A percentile compares a stretch with the other conserved stretches of the same genome.
phyloP scores from a whole-genome alignment of 2,888 invertebrate species.

The Agonopterix heracliana region DNA sequence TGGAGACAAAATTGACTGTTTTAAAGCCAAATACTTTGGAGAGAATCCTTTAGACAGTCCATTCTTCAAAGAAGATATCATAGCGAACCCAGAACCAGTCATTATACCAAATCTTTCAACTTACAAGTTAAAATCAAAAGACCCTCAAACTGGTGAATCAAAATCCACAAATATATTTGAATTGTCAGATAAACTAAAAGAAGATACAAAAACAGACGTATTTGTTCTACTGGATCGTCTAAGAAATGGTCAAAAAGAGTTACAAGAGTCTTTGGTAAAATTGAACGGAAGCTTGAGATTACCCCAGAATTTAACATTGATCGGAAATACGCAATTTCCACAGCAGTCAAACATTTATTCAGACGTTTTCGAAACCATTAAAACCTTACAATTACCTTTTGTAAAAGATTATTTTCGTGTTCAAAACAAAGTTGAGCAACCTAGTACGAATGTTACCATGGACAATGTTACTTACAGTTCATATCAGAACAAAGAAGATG shows the following conservation, averaged over 20 bases:
- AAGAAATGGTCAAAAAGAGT: conserved; percentile 20
- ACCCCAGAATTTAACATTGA: conserved; percentile 7
- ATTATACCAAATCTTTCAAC: conserved; percentile 28
- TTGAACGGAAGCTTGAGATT: conserved; percentile 12
- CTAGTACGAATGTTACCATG: neutral
- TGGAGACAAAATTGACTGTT: conserved; percentile 85
- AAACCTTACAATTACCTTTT: conserved; percentile 18
- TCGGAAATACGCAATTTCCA: conserved; percentile 13
- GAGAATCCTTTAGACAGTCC: conserved; percentile 85
- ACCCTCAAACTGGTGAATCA: conserved; percentile 12
- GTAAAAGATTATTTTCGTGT: neutral
- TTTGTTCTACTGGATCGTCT: conserved; percentile 32
- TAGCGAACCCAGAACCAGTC: conserved; percentile 65
- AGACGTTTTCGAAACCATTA: conserved; percentile 69
- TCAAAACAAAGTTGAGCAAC: neutral
- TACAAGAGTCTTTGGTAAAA: conserved; percentile 19
- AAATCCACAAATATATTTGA: conserved; percentile 13
- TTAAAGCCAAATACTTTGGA: conserved; percentile 85
- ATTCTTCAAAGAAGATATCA: conserved; percentile 78
- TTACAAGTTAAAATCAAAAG: conserved; percentile 24
- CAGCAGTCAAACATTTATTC: conserved; percentile 52
- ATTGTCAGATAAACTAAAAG: conserved; percentile 14
- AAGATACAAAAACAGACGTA: conserved; percentile 21
- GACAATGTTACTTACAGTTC: conserved; percentile 25
- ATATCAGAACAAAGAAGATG: conserved; percentile 32